Conservation (phyloP, 2,888 invertebrate genomes). For the Lepidochitona cinerea region DNA sequence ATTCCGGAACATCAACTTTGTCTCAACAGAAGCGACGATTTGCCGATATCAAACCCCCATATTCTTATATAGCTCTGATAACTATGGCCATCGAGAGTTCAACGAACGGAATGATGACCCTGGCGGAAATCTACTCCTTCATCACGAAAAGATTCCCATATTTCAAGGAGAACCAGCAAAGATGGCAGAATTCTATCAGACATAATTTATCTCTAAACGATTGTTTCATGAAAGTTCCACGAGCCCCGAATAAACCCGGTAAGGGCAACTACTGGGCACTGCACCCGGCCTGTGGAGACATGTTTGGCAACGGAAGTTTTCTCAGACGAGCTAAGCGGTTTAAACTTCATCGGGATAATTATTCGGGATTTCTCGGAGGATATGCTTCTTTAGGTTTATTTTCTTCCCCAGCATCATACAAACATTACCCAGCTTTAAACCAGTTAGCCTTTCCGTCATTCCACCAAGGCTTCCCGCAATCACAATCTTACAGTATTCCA, state of each 20-base stretch:
- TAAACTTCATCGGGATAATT: conserved; percentile 38
- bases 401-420: background rate
- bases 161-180: conserved; percentile 85
- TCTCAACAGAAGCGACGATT: conserved; percentile 65
- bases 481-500: background rate
- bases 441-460: background rate
- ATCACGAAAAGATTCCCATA: conserved; percentile 92
- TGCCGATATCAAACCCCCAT: conserved; percentile 96
- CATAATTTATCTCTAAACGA: conserved; percentile 97
- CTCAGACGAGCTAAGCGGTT: conserved; percentile 67
- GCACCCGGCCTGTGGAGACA: conserved; percentile 68
- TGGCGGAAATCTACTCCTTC: conserved; percentile 91
- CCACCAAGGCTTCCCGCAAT: background rate
- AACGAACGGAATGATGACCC: conserved; percentile 94
- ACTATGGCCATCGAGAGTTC: conserved; percentile 99
- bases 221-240: conserved; percentile 91
- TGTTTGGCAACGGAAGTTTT: conserved; percentile 70
- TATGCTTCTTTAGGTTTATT: background rate
- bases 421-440: background rate
- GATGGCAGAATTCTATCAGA: conserved; percentile 77
- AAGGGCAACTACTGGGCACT: conserved; percentile 71
- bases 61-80: conserved; percentile 98
- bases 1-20: conserved; percentile 54
- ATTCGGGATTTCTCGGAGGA: background rate
- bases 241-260: conserved; percentile 66